These are phyloP conservation scores for Chrysotoxum bicinctum DNA, from an alignment of 2,888 invertebrate genomes.

Conservation along the genomic window DNA sequence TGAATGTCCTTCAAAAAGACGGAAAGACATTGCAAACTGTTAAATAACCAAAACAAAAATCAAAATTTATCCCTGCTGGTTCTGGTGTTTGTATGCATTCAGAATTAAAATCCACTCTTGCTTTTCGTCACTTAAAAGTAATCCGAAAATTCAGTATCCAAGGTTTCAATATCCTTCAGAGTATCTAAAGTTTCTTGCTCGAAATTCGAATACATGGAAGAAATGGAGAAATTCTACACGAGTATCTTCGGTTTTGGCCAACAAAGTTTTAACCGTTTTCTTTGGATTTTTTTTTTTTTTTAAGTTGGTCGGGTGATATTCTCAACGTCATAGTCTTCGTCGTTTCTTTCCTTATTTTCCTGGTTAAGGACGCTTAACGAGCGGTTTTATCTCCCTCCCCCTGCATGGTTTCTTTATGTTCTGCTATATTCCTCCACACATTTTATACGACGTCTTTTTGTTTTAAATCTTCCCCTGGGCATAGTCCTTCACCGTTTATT, in stretches of 20 bases:
- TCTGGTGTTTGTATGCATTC: background rate
- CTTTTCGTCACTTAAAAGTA: slow-evolving; percentile 12
- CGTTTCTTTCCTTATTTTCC: slow-evolving; percentile 41
- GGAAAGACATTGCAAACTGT: background rate
- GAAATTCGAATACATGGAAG: background rate
- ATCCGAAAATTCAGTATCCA: background rate
- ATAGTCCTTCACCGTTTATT: slow-evolving; percentile 56
- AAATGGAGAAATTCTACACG: slow-evolving; percentile 44
- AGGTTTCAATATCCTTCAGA: slow-evolving; percentile 35
- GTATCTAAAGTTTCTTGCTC: background rate
- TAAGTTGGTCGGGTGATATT: slow-evolving; percentile 9
- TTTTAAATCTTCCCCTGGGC: slow-evolving; percentile 18
- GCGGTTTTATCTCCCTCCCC: slow-evolving; percentile 51
- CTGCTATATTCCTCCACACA: background rate
- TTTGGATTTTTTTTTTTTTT: background rate
- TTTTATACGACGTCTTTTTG: background rate
- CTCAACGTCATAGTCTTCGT: background rate
- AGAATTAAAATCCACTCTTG: slow-evolving; percentile 30
- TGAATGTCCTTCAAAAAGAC: slow-evolving; percentile 7
- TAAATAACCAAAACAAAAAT: background rate
- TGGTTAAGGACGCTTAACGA: slow-evolving; percentile 59
- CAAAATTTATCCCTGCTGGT: slow-evolving; percentile 6
- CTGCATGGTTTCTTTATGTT: slow-evolving; percentile 53
- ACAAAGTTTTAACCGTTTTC: slow-evolving; percentile 11
- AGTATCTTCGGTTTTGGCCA: slow-evolving; percentile 15